A percentile compares a stretch with the other conserved stretches of the same genome.
phyloP scores from a whole-genome alignment of 2,888 invertebrate genomes.

The Eurois occulta region DNA sequence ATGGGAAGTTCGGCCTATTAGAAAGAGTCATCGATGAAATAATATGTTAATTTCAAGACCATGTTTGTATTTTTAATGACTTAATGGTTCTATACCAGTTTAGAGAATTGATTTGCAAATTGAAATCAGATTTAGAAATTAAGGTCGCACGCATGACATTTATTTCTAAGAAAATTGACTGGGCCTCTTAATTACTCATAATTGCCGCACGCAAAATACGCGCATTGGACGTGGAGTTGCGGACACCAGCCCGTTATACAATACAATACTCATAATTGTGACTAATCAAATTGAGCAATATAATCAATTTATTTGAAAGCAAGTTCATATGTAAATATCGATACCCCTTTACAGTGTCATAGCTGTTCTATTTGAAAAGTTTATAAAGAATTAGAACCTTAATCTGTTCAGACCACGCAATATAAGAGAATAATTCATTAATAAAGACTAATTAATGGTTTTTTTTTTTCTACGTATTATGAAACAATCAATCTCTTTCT shows the following conservation, averaged over 20 bases:
- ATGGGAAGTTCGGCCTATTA: constrained; percentile 38
- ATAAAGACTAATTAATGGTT: constrained; percentile 27
- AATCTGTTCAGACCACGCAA: constrained; percentile 6
- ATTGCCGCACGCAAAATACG: too few relatives aligned
- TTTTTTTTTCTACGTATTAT: constrained; percentile 13
- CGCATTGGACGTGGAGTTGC: too few relatives aligned
- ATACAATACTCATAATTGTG: background rate
- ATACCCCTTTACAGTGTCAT: background rate
- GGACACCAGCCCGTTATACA: too few relatives aligned
- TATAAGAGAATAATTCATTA: constrained; percentile 9
- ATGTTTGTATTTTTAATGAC: constrained; percentile 38
- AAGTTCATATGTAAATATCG: background rate
- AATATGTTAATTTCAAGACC: constrained; percentile 43
- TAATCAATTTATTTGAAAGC: background rate
- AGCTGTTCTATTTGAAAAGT: too few relatives aligned
- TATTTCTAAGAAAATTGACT: background rate
- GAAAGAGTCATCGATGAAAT: constrained; percentile 34
- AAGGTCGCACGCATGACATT: constrained; percentile 1
- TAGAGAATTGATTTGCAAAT: constrained; percentile 36
- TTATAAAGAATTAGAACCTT: background rate
- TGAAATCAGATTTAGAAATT: constrained; percentile 46
- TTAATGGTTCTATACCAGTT: constrained; percentile 30
- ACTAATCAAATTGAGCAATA: background rate
- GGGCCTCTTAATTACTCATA: background rate
- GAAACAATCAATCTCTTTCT: constrained; percentile 56